These are phyloP conservation scores for Hephaestus fuliginosus DNA, from an alignment of 2,797 vertebrate species.

Conservation along the genomic window DNA sequence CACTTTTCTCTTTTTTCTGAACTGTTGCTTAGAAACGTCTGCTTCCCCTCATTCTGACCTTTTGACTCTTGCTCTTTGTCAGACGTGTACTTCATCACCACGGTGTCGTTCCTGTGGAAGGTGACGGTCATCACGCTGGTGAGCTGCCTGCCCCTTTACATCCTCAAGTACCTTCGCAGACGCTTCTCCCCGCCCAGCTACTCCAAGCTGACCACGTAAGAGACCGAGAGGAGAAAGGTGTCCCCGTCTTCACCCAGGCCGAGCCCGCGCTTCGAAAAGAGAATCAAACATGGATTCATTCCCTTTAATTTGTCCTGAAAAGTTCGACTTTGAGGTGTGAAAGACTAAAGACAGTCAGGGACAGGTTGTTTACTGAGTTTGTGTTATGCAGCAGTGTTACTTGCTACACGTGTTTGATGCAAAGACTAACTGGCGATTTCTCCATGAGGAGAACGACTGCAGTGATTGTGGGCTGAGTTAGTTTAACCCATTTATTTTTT, in stretches of 20 bases:
- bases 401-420: slow-evolving; percentile 58
- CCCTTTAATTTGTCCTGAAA: slow-evolving; percentile 48
- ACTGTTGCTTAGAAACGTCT: neutral
- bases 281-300: slow-evolving; percentile 39
- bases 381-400: slow-evolving; percentile 20
- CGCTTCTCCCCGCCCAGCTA: slow-evolving; percentile 98
- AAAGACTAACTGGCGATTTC: slow-evolving; percentile 36
- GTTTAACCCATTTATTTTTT: neutral
- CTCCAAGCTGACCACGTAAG: slow-evolving; percentile 93
- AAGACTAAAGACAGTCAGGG: slow-evolving; percentile 1
- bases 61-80: slow-evolving; percentile 33
- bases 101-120: slow-evolving; percentile 98
- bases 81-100: slow-evolving; percentile 98
- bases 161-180: slow-evolving; percentile 96
- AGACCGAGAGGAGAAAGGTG: slow-evolving; percentile 4
- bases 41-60: slow-evolving; percentile 8
- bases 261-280: slow-evolving; percentile 39
- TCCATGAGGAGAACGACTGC: slow-evolving; percentile 16
- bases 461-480: neutral
- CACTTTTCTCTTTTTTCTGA: accelerated
- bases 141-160: slow-evolving; percentile 98
- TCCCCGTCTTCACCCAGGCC: slow-evolving; percentile 28
- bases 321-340: neutral
- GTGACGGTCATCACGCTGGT: slow-evolving; percentile 97
- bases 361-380: slow-evolving; percentile 34